Evolutionary conservation across 2,113 vertebrate species (phyloP), one percentile per base, ranked within the genome.

Genomic region (Numida meleagris): DNA sequence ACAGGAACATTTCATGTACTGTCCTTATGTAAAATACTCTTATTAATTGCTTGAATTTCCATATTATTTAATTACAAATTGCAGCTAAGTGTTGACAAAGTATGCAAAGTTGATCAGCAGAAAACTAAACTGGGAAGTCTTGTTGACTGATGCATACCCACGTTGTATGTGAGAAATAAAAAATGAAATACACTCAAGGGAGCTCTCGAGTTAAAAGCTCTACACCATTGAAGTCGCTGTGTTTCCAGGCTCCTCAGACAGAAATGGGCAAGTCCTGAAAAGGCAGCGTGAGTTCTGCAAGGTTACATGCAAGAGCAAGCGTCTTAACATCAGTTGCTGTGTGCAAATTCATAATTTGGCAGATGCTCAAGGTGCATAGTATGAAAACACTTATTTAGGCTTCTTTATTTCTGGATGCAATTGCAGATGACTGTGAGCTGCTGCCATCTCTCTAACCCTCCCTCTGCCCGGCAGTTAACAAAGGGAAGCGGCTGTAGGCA

Each of bases 41-140:
- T 84, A 45, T 79, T 79, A 10, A 61, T 76, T 65, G 67, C 71
- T 82, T 87, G 71, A 27, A 31, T 89, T 93, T 84, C 40, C 55
- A 31, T 19, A 13, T 92, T 75, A 38, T 66, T 78, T 93, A 89
- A 82, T 93, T 96, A 61, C 40, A 51, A 75, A 65, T 61, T 48
- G 42, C 51, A 84, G 63, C 38, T 71, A 65, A 86, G 33, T 33
- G 46, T 86, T 89, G 66, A 55, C 86, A 86, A 90, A 21, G 48
- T 33, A 14, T 48, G 29, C 5, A 4, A 9, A 74, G 31, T 86
- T 83, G 20, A 2, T 95, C 59, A 88, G 12, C 33, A 65, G 66
- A 43, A 67, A 61, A 66, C 77, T 93, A 80, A 90, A 67, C 62
- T 62, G 43, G 55, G 93, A 92, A 88, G 45, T 0, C 2, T 8